Base-by-base conservation (phyloP, 2,797 vertebrate species). In the Enteromius treurensis region DNA sequence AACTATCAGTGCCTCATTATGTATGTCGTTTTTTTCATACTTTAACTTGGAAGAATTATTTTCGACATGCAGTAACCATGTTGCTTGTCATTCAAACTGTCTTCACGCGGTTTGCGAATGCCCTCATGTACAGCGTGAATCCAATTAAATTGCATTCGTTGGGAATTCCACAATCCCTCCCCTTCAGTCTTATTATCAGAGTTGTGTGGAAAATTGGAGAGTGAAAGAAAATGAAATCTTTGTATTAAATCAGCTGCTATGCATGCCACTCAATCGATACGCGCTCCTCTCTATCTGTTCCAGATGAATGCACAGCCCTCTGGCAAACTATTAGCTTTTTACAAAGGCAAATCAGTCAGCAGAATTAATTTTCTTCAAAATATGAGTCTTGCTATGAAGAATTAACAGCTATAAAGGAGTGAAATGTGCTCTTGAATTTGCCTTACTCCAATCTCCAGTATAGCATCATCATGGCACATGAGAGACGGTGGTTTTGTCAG, bases 331-430 rank as follows among this genome's bases (percentile, higher is more conserved):
- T 94, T 91, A 92, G 91, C 85, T 92, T 93, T 94, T 93, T 94
- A 95, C 91, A 93, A 94, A 94, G 94, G 92, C 91, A 94, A 93
- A 94, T 94, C 93, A 93, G 92, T 93, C 90, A 90, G 92, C 90
- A 91, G 91, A 94, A 94, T 94, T 91, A 88, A 93, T 94, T 92
- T 92, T 91, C 91, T 89, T 90, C 87, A 90, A 91, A 94, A 95
- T 92, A 92, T 90, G 89, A 91, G 87, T 88, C 88, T 86, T 85
- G 87, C 87, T 88, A 87, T 91, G 89, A 89, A 89, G 90, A 92
- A 92, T 93, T 92, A 92, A 93, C 91, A 91, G 89, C 90, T 87
- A 83, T 87, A 49, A 86, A 83, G 15, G 77, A 87, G 86, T 75
- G 77, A 80, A 80, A 86, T 86, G 80, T 84, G 83, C 85, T 80